phyloP scores from a whole-genome alignment of 2,888 invertebrate species.

The Ypsolopha sequella region DNA sequence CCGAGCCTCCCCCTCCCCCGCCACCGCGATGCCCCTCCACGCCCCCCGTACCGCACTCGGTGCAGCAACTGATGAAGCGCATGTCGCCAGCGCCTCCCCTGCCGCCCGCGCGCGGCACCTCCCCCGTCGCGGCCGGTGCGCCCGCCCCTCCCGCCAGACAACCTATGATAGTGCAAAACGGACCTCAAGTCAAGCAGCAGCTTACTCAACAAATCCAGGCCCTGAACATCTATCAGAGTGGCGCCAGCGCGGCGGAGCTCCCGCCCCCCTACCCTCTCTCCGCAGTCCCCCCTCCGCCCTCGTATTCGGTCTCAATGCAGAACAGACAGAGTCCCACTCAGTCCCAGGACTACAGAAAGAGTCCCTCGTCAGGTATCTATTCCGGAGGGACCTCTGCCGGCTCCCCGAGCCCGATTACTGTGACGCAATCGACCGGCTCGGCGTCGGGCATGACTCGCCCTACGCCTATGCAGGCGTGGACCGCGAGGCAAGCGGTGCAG shows the following conservation, averaged over 20 bases:
- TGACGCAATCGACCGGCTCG: constrained; percentile 73
- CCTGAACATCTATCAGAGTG: constrained; percentile 79
- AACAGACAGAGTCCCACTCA: constrained; percentile 90
- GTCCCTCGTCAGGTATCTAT: constrained; percentile 88
- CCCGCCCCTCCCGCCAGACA: constrained; percentile 71
- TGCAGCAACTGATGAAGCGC: constrained; percentile 69
- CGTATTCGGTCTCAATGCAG: constrained; percentile 88
- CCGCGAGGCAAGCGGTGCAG: constrained; percentile 89
- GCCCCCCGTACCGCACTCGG: constrained; percentile 75
- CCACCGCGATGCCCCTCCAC: constrained; percentile 81
- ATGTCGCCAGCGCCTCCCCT: constrained; percentile 75
- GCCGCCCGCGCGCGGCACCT: constrained; percentile 77
- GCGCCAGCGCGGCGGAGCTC: constrained; percentile 72
- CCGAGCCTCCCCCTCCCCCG: constrained; percentile 80
- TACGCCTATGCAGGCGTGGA: constrained; percentile 87
- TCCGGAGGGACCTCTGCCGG: constrained; percentile 87
- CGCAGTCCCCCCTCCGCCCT: constrained; percentile 81
- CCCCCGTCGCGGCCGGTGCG: constrained; percentile 79
- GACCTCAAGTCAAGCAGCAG: constrained; percentile 87
- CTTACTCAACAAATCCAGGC: constrained; percentile 91
- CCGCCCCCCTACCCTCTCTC: constrained; percentile 78
- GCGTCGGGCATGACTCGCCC: constrained; percentile 79
- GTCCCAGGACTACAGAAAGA: constrained; percentile 85
- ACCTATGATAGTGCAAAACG: constrained; percentile 87
- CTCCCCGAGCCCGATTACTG: constrained; percentile 86